phyloP scores from a whole-genome alignment of 2,113 vertebrate genomes.

The Propithecus coquereli region DNA sequence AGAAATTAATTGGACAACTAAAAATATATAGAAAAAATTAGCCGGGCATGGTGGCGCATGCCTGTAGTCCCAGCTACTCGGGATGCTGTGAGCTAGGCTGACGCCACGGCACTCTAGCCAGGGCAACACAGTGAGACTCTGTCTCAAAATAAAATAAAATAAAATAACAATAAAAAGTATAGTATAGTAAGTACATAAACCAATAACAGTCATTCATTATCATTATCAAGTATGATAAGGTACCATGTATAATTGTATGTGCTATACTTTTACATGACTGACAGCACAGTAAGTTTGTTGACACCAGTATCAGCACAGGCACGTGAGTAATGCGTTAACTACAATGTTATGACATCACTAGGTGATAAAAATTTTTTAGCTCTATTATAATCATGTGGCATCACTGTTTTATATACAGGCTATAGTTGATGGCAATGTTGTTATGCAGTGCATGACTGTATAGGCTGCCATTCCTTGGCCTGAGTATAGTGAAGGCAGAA shows the following conservation, averaged over 20 bases:
- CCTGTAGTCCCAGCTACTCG: no score
- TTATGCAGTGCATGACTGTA: not conserved
- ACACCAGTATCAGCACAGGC: not conserved
- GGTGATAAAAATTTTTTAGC: not conserved
- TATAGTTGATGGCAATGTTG: not conserved
- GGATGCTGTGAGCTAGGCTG: no score
- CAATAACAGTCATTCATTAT: not conserved
- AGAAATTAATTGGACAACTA: no score
- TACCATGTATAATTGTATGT: not conserved
- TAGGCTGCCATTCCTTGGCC: not conserved
- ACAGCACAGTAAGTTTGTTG: not conserved
- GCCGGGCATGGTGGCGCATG: no score
- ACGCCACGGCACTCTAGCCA: no score
- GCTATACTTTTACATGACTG: not conserved
- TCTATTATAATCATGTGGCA: not conserved
- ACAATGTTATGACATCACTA: not conserved
- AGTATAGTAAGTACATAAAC: not conserved
- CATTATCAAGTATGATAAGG: not conserved
- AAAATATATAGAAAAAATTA: no score
- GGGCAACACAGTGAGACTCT: no score
- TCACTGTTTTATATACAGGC: not conserved
- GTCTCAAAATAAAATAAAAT: not conserved
- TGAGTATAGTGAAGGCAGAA: not conserved
- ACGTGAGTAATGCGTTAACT: not conserved
- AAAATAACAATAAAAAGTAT: not conserved